phyloP scores from a whole-genome alignment of 2,113 vertebrate genomes.

The Neolamprologus sp. region DNA sequence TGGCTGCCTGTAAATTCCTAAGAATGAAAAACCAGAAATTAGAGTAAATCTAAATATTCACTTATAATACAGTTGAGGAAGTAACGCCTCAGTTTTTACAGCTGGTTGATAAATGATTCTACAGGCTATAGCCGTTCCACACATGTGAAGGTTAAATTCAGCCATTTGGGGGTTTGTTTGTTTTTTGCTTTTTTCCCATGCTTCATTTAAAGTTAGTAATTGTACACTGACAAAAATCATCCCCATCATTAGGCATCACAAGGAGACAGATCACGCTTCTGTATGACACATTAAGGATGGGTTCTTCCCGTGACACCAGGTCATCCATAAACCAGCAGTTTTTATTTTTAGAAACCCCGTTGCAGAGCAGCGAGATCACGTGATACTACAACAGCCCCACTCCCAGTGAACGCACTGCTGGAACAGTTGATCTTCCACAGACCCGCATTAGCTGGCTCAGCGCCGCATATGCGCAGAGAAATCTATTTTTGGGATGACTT shows the following conservation, averaged over 20 bases:
- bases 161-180: not conserved
- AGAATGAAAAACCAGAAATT: not conserved
- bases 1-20: conserved; percentile 98
- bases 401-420: not conserved
- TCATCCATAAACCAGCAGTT: conserved; percentile 36
- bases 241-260: not conserved
- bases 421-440: not conserved
- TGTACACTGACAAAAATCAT: not conserved
- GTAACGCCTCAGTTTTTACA: not conserved
- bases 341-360: conserved; percentile 54
- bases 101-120: not conserved
- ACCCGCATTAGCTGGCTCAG: not conserved
- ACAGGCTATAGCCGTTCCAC: not conserved
- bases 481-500: not conserved
- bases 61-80: not conserved
- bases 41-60: not conserved
- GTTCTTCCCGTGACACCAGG: not conserved
- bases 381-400: conserved; percentile 10
- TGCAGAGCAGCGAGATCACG: conserved; percentile 22
- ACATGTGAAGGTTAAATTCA: not conserved
- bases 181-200: not conserved
- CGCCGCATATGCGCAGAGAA: not conserved
- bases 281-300: not conserved
- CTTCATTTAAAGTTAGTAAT: not conserved
- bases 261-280: not conserved